These are phyloP conservation scores for Lichenostomus cassidix DNA, from an alignment of 2,113 vertebrate genomes.

Conservation along the genomic window DNA sequence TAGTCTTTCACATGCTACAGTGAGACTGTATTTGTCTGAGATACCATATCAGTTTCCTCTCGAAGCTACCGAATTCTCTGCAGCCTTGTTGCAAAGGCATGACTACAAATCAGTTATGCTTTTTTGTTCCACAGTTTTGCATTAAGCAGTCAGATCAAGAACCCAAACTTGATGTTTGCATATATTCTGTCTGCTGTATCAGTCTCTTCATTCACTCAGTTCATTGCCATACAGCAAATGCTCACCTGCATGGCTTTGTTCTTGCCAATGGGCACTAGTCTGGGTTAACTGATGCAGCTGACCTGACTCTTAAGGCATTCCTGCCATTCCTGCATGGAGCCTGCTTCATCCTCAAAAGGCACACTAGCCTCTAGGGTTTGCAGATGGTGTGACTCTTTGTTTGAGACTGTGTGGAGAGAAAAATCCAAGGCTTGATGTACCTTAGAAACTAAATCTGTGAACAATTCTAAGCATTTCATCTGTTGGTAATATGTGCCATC, in stretches of 20 bases:
- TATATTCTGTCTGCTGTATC: neutral
- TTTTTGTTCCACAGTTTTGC: neutral
- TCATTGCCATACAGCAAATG: neutral
- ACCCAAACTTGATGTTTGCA: neutral
- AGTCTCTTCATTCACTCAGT: neutral
- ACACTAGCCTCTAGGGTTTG: neutral
- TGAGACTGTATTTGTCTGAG: neutral
- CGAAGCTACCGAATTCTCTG: neutral
- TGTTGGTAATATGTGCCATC: neutral
- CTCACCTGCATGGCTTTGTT: neutral
- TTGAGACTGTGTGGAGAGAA: neutral
- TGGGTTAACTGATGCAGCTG: neutral
- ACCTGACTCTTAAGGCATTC: neutral
- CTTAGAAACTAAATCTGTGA: neutral
- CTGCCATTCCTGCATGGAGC: fast-evolving
- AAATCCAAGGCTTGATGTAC: neutral
- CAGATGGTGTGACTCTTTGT: neutral
- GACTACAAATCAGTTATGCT: fast-evolving
- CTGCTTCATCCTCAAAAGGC: neutral
- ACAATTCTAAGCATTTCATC: neutral
- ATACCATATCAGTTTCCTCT: neutral
- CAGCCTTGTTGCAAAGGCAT: neutral
- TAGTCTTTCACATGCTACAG: neutral
- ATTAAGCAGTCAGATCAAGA: neutral
- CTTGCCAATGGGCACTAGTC: neutral